Evolutionary conservation across 2,113 vertebrate species (phyloP), one percentile per base, ranked within the genome.

Genomic region (Pterophyllum scalare): DNA sequence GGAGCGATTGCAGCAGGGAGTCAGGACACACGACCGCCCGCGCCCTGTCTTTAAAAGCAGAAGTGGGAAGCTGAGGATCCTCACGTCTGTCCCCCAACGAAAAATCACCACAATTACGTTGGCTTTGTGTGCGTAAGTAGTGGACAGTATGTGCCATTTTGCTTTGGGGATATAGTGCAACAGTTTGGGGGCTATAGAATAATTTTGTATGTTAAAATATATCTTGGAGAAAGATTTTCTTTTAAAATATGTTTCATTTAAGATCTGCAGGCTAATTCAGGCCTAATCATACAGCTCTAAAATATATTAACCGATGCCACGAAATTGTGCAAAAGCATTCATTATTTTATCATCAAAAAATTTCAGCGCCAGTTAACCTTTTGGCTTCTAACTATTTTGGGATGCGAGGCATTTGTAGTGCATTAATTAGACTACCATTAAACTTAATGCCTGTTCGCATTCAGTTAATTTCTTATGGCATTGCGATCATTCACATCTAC

Each of bases 401-500:
- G 79, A 87, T n/a, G 70, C 33, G 9, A 28, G 58, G 31, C 19
- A 40, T 62, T 59, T 75, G 59, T 5, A 57, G 24, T 31, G 57
- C 57, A 76, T 80, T 75, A 62, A 88, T 81, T 67, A 79, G 61
- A 49, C 56, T n/a, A 40, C 59, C 22, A 75, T 90, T 92, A 83
- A 70, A 74, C 61, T n/a, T 83, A 38, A 91, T 83, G 91, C 90
- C 87, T 91, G 91, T 80, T 88, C 86, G 70, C 79, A 80, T 86
- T 94, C 85, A 88, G 58, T 82, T 92, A 76, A 93, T 89, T 92
- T 91, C 89, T 93, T 76, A 38, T 91, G 93, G 89, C 90, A 91
- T 78, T 83, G 90, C 77, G 91, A 94, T 95, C 83, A 79, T 87
- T 93, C 92, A 90, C 85, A 87, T 93, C 92, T 86, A 85, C 82